Evolutionary conservation across 2,797 vertebrate species (phyloP), one percentile per base, ranked within the genome.

Genomic region (Amphiprion clarkii): DNA sequence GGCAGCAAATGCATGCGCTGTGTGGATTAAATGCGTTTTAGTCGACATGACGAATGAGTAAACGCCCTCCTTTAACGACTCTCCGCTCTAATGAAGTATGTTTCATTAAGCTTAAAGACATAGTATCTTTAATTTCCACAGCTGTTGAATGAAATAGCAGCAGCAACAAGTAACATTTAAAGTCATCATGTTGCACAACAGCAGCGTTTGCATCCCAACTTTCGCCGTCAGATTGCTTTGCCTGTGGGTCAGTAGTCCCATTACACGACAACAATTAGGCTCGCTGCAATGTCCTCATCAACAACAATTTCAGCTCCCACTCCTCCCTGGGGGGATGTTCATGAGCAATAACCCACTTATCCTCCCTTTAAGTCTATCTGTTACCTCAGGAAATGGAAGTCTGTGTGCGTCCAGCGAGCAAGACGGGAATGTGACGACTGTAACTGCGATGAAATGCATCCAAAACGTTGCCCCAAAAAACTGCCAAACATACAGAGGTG

Each of bases 271-370:
- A 82, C 76, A 81, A 84, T 90, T 88, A 89, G 67, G 53, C 69
- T 86, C 54, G 1, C 71, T 52, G 69, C 72, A 79, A 70, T 61
- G 65, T 83, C 62, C 78, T 86, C 82, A 80, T 88, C 85, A 86
- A 79, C 78, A 76, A 78, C 73, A 27, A n/a, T 73, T 40, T 36
- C 67, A 76, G 71, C 49, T 25, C 36, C 74, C 21, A 0, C 42
- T 29, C 58, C 74, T 64, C 74, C 67, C 55, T 16, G 12, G 21
- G 74, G 79, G 39, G 33, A 27, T 6, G n/a, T 60, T 66, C 67
- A 73, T 70, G 74, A 78, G 79, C 51, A 76, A 79, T 72, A 87
- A 88, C 79, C 82, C 85, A 86, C 78, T 85, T 79, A 80, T 59
- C 55, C 49, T 73, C 68, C 55, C 73, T 72, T 55, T 53, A 73